Evolutionary conservation across 2,888 invertebrate genomes (phyloP), one percentile per base, ranked within the genome.

Genomic region (Odontocolon sp.): DNA sequence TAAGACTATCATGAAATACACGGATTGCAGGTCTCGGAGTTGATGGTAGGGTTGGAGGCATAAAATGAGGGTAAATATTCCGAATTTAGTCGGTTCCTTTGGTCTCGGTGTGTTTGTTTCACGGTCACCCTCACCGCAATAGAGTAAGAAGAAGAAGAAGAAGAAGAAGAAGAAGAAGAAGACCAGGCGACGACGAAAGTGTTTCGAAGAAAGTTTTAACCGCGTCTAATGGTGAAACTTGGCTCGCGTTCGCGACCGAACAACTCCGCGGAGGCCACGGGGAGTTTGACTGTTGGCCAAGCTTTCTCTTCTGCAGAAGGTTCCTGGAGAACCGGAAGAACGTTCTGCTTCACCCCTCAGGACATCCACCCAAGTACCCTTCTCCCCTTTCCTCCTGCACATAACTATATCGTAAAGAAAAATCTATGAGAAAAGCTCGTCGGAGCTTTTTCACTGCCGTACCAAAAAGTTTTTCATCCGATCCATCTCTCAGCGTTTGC

Each of bases 191-290:
- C 52, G 85, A 86, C 85, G 88, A 89, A 89, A 89, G 89, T 89
- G 88, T 88, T 89, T 86, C 85, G 84, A 87, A 89, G 88, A 89
- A 89, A 89, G 88, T 89, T 89, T 88, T 87, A 87, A 87, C 87
- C 86, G 85, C 87, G 84, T 86, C 87, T 89, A 89, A 88, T 88
- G 87, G 85, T 84, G 83, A 88, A 88, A 88, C 88, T 89, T 89
- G 87, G 85, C 81, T 72, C 64, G 79, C 71, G n/a, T n/a, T n/a
- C n/a, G n/a, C n/a, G n/a, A n/a, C n/a, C n/a, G 79, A 71, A 72
- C 80, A 87, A 87, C 85, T 87, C 83, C 36, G 81, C 66, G 68
- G 74, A 80, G 63, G 57, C 73, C 69, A 70, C 67, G 61, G 21
- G 45, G 85, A 87, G 86, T 87, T 87, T 85, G 86, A 84, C 87